These are phyloP conservation scores for Conops quadrifasciatus DNA, from an alignment of 2,888 invertebrate genomes.

Conservation along the genomic window DNA sequence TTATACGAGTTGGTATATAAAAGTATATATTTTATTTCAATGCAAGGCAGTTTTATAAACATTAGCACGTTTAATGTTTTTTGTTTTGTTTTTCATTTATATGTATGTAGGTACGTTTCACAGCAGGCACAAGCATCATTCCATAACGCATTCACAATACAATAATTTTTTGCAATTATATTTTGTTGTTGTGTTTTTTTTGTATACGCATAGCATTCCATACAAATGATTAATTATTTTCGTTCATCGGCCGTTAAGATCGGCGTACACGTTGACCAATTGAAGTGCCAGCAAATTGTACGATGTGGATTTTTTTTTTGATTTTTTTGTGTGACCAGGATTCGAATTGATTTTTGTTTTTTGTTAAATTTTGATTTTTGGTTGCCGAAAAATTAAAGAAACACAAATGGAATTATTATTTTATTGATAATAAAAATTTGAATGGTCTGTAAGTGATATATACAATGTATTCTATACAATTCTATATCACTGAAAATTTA, in stretches of 20 bases:
- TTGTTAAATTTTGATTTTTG: constrained; percentile 40
- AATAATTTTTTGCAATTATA: constrained; percentile 41
- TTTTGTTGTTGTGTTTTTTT: constrained; percentile 31
- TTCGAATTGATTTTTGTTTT: constrained; percentile 41
- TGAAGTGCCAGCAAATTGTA: constrained; percentile 19
- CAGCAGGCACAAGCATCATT: constrained; percentile 23
- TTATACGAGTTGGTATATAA: neutral
- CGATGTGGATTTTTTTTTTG: constrained; percentile 7
- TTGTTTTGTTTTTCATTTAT: constrained; percentile 3
- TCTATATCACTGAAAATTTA: constrained; percentile 26
- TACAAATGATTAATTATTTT: constrained; percentile 17
- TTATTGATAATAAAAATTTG: constrained; percentile 27
- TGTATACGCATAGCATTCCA: constrained; percentile 40
- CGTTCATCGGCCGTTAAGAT: neutral
- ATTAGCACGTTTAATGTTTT: constrained; percentile 25
- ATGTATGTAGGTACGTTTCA: constrained; percentile 27
- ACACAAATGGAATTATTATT: constrained; percentile 37
- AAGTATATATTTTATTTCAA: constrained; percentile 22
- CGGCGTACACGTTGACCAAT: constrained; percentile 28
- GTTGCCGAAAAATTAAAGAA: constrained; percentile 45
- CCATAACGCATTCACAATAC: constrained; percentile 36
- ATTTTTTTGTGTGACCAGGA: too few relatives aligned
- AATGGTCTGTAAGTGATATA: constrained; percentile 23
- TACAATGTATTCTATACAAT: neutral
- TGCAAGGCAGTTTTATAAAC: constrained; percentile 22